Evolutionary conservation across 2,888 invertebrate species (phyloP).

Genomic region (Lasioglossum lativentre): DNA sequence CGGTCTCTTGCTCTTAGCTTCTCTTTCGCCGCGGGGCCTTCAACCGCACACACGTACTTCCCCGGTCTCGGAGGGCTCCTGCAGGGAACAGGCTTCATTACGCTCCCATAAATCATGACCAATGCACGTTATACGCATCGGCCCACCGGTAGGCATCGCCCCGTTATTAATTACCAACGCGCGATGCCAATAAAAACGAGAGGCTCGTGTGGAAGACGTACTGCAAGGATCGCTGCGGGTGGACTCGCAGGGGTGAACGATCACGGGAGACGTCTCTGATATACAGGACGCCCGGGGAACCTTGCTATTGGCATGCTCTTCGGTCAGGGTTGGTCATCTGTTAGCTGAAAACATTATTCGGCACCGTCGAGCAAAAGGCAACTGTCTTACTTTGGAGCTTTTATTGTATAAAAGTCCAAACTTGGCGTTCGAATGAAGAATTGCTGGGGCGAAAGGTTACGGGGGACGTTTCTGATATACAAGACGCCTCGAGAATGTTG

Average conservation of each 20-base stretch:
- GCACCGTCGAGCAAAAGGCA: not conserved
- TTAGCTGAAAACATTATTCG: not conserved
- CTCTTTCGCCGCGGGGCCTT: slow-evolving; percentile 29
- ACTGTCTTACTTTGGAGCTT: not conserved
- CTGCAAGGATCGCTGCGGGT: not conserved
- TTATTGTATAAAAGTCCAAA: too few species aligned
- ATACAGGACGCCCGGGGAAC: not conserved
- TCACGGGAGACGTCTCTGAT: not conserved
- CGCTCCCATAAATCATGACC: slow-evolving; percentile 73
- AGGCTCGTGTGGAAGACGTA: slow-evolving; percentile 27
- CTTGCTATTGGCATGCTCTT: not conserved
- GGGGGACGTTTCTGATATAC: too few species aligned
- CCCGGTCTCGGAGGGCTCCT: slow-evolving; percentile 59
- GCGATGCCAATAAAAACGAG: slow-evolving; percentile 63
- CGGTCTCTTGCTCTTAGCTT: not conserved
- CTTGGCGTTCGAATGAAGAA: too few species aligned
- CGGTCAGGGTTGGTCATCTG: not conserved
- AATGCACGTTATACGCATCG: slow-evolving; percentile 60
- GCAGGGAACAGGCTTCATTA: slow-evolving; percentile 75
- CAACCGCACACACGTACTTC: slow-evolving; percentile 43
- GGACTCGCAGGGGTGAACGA: not conserved
- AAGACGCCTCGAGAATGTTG: too few species aligned
- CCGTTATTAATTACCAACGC: slow-evolving; percentile 73
- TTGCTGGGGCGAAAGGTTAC: too few species aligned
- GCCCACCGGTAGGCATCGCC: slow-evolving; percentile 55